Conservation (phyloP, 1,140 invertebrate species). For the Penaeus indicus region DNA sequence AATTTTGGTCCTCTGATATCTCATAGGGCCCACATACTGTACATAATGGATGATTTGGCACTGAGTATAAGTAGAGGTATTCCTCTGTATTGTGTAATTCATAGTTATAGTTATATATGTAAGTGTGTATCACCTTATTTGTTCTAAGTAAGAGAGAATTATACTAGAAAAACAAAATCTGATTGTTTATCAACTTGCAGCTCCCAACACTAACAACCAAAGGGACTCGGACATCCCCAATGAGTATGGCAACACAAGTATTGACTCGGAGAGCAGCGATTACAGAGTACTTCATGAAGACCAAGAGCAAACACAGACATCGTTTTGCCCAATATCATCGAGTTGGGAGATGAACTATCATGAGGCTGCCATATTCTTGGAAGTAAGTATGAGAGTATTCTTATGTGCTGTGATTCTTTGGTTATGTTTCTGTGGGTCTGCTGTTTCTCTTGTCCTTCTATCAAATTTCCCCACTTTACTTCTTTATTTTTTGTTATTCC, state of each 20-base stretch:
- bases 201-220: slow-evolving; percentile 5
- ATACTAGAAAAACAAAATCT: neutral
- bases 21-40: no score
- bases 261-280: slow-evolving; percentile 40
- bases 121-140: no score
- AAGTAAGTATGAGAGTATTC: slow-evolving; percentile 73
- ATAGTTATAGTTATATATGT: no score
- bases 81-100: no score
- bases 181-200: neutral
- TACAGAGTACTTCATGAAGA: slow-evolving; percentile 22
- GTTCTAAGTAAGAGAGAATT: no score
- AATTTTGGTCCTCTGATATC: no score
- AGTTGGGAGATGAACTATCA: slow-evolving; percentile 91
- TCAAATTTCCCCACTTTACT: no score
- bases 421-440: neutral
- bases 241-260: slow-evolving; percentile 43
- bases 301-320: neutral
- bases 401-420: neutral
- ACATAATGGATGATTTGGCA: no score
- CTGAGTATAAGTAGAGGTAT: no score
- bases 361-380: slow-evolving; percentile 88
- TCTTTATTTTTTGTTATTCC: no score
- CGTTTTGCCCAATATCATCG: neutral
- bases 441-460: slow-evolving; percentile 59
- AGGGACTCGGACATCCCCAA: slow-evolving; percentile 32